Percentiles rank a stretch among this genome's conserved stretches.
Evolutionary conservation across 1,140 invertebrate species (phyloP).

Genomic region (Agraylea sexmaculata): DNA sequence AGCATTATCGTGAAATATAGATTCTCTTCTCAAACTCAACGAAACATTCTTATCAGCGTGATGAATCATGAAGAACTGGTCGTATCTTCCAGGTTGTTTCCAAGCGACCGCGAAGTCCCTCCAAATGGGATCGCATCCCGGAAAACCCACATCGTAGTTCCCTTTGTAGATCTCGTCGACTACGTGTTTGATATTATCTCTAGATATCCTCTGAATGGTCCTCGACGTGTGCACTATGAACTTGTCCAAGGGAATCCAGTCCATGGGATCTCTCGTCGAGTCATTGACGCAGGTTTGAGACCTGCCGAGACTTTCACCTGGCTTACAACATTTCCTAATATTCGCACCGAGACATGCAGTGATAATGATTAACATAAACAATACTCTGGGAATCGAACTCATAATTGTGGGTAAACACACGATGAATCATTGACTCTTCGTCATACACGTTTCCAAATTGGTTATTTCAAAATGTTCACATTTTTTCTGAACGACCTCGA

Average conservation of each 20-base stretch:
- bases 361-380: constrained; percentile 9
- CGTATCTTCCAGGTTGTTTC: constrained; percentile 8
- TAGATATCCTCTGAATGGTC: constrained; percentile 12
- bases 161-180: constrained; percentile 14
- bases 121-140: constrained; percentile 11
- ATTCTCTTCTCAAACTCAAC: constrained; percentile 15
- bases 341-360: constrained; percentile 1
- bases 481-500: too few relatives aligned
- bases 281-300: neutral
- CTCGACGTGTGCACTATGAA: constrained; percentile 14
- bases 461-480: too few relatives aligned
- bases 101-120: constrained; percentile 12
- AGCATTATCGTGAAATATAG: constrained; percentile 13
- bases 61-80: constrained; percentile 18
- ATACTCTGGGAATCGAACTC: constrained; percentile 1
- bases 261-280: constrained; percentile 2
- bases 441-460: too few relatives aligned
- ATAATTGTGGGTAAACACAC: too few relatives aligned
- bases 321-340: constrained; percentile 17
- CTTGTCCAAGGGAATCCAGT: constrained; percentile 14
- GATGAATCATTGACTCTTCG: too few relatives aligned
- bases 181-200: constrained; percentile 6
- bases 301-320: constrained; percentile 6
- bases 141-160: constrained; percentile 14
- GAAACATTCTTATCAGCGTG: constrained; percentile 13